These are phyloP conservation scores for Hyphantria cunea DNA, from an alignment of 1,140 invertebrate species.

Conservation along the genomic window DNA sequence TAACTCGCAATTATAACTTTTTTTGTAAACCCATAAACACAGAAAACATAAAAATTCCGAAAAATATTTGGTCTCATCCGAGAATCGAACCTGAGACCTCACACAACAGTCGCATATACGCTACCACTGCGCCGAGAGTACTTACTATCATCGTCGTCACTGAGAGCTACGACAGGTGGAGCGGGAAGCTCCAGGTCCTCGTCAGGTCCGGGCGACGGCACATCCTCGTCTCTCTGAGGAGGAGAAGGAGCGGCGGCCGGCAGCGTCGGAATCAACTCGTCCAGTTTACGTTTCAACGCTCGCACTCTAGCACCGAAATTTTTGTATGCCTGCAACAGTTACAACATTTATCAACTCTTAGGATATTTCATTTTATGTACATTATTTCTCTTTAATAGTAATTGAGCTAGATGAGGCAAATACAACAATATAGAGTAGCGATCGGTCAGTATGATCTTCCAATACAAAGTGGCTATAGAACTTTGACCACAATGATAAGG, in stretches of 20 bases:
- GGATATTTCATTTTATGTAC: not conserved
- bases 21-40: too few species aligned
- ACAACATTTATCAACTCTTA: not conserved
- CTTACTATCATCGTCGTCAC: slow-evolving; percentile 44
- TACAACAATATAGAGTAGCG: too few species aligned
- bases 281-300: slow-evolving; percentile 91
- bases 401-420: too few species aligned
- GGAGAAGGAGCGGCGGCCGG: slow-evolving; percentile 87
- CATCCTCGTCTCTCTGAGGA: slow-evolving; percentile 86
- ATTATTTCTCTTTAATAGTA: not conserved
- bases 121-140: too few species aligned
- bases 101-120: too few species aligned
- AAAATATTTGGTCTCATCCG: too few species aligned
- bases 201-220: slow-evolving; percentile 91
- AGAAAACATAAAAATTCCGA: too few species aligned
- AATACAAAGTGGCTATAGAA: too few species aligned
- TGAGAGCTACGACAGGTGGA: slow-evolving; percentile 47
- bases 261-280: slow-evolving; percentile 87
- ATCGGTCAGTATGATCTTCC: too few species aligned
- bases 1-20: too few species aligned
- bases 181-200: slow-evolving; percentile 89
- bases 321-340: slow-evolving; percentile 89
- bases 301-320: slow-evolving; percentile 94
- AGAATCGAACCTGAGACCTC: too few species aligned
- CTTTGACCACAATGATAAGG: too few species aligned